Evolutionary conservation across 2,113 vertebrate genomes (phyloP).

Genomic region (Nothocercus julius): DNA sequence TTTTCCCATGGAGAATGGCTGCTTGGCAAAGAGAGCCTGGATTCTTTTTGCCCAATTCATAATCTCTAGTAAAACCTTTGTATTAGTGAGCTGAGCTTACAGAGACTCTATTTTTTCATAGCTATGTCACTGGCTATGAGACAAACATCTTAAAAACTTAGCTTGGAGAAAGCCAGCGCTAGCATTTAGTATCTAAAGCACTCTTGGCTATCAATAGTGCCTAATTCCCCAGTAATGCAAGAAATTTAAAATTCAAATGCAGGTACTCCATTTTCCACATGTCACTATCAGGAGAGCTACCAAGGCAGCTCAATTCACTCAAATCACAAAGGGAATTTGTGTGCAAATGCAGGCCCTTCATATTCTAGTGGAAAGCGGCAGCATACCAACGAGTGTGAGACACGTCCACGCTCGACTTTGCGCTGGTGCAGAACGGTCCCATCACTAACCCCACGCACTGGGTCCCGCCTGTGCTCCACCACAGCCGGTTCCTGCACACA

Average conservation of each 20-base stretch:
- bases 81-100: background rate
- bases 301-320: background rate
- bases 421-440: background rate
- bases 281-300: background rate
- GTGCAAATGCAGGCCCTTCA: background rate
- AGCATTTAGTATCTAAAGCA: background rate
- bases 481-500: background rate
- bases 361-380: background rate
- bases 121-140: background rate
- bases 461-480: background rate
- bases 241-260: conserved; percentile 40
- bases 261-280: background rate
- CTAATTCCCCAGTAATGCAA: background rate
- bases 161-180: background rate
- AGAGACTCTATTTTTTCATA: background rate
- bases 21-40: background rate
- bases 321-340: background rate
- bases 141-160: background rate
- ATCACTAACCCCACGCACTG: background rate
- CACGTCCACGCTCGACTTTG: background rate
- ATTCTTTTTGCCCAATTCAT: background rate
- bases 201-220: background rate
- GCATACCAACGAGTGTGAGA: background rate
- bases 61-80: background rate
- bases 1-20: background rate